Evolutionary conservation across 1,140 invertebrate species (phyloP).

Genomic region (Diorhabda elongata): DNA sequence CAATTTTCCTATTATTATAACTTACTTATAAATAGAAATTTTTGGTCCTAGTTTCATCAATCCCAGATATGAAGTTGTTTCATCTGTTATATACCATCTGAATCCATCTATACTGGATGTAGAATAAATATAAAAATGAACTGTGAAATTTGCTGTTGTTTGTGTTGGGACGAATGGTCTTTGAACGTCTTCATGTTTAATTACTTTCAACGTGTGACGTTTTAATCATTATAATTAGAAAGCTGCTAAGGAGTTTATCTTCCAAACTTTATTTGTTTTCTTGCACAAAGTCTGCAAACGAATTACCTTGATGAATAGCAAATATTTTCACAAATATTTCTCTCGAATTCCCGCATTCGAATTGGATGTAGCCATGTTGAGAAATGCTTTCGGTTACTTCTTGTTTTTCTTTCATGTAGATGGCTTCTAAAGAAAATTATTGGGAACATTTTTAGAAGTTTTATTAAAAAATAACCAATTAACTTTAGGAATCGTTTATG

Average conservation of each 20-base stretch:
- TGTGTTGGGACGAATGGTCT: too few species aligned
- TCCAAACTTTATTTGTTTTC: background rate
- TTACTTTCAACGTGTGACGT: background rate
- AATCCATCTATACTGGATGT: too few species aligned
- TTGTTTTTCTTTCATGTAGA: slow-evolving; percentile 1
- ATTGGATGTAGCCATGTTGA: background rate
- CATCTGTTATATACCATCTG: too few species aligned
- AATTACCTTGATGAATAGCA: slow-evolving; percentile 2
- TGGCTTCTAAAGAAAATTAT: background rate
- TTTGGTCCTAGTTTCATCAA: too few species aligned
- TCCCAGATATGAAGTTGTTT: too few species aligned
- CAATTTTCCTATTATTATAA: too few species aligned
- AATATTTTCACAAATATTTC: slow-evolving; percentile 3
- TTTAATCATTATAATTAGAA: background rate
- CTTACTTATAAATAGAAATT: too few species aligned
- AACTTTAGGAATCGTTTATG: background rate
- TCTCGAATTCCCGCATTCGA: background rate
- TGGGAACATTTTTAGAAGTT: background rate
- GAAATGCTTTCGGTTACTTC: background rate
- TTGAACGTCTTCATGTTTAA: background rate
- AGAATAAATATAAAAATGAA: too few species aligned
- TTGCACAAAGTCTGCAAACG: background rate
- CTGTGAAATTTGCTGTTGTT: too few species aligned
- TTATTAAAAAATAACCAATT: background rate
- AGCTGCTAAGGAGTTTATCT: background rate